Conservation (phyloP, 2,113 vertebrate species). For the Meles meles region DNA sequence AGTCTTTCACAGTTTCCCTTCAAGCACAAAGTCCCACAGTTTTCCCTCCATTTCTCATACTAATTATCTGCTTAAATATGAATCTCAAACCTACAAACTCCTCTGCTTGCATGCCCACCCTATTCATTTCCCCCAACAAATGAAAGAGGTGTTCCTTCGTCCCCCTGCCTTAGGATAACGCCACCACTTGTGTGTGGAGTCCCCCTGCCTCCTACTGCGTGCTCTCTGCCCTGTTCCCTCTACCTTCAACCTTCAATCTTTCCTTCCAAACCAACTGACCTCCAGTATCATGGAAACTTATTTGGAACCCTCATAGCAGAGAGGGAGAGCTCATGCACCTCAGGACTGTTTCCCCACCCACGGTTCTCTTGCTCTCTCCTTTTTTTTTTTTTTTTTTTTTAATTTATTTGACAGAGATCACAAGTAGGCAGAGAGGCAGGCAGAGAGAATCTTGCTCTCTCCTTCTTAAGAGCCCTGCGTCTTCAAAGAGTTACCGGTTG, state of each 20-base stretch:
- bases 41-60: not conserved
- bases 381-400: no score
- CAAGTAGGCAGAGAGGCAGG: no score
- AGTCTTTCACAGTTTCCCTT: not conserved
- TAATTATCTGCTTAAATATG: not conserved
- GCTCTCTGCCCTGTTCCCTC: not conserved
- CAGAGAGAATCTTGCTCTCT: not conserved
- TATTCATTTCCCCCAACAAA: not conserved
- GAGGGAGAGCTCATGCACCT: accelerated
- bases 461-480: not conserved
- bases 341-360: not conserved
- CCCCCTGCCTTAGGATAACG: not conserved
- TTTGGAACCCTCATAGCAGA: not conserved
- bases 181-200: accelerated
- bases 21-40: no score
- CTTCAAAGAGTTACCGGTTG: no score
- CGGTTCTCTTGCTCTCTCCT: not conserved
- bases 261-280: not conserved
- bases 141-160: no score
- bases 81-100: not conserved
- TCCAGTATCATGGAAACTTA: not conserved
- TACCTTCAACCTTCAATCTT: not conserved
- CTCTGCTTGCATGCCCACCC: not conserved
- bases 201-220: not conserved
- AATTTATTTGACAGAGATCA: no score